Evolutionary conservation across 2,888 invertebrate genomes (phyloP), one percentile per base, ranked within the genome.

Genomic region (Oscheius sp.): DNA sequence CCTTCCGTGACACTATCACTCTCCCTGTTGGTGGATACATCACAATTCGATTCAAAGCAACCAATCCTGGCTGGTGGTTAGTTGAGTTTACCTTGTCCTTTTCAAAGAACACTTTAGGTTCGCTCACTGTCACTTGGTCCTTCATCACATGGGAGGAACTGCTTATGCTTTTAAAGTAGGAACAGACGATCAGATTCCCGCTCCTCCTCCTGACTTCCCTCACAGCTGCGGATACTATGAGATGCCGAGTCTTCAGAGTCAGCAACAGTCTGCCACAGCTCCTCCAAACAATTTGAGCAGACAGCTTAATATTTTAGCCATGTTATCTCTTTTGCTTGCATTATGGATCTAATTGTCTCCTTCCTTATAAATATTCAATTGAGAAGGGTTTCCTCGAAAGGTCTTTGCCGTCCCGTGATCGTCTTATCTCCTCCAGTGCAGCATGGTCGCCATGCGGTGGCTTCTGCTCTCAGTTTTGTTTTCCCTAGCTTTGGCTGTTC

Each of bases 21-120:
- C 79, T 89, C 4, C 89, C 89, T 0, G 84, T 87, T 35, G 89
- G 89, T 10, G 89, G 89, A 2, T 89, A 89, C 73, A 87, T 87
- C 37, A 86, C 86, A 0, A 78, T 89, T 53, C 33, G 68, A 35
- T 88, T 89, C 79, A 81, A 84, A 33, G 89, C 89, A 0, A 77
- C 80, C 13, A 89, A 89, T 74, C 89, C 89, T 11, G 89, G 89
- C 48, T 89, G 86, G 84, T 89, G 86, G 86, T 21, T 21, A 21
- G 21, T 21, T 21, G 21, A 21, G 21, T 21, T 21, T 21, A 21
- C 21, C 21, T 21, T 21, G 21, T 21, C 21, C 21, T 21, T 21
- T 21, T 21, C 21, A 21, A 21, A 21, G 21, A 21, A 21, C 21
- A 21, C 21, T 21, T 21, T 21, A 21, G 21, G 21, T 84, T 86